phyloP scores from a whole-genome alignment of 2,888 invertebrate species.

The Nephrotoma guestfalica region DNA sequence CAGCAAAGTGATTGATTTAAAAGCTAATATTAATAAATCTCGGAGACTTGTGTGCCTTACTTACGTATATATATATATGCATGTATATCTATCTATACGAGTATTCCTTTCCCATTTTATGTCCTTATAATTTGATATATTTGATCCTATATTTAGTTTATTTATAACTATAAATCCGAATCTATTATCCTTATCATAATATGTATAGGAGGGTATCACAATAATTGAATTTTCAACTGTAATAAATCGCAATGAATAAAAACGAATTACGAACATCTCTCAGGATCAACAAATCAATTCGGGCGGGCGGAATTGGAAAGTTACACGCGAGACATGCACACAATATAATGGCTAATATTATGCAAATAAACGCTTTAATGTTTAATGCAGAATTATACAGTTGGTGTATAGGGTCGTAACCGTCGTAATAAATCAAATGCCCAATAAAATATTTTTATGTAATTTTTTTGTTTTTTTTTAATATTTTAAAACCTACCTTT shows the following conservation, averaged over 20 bases:
- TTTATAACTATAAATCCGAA: background rate
- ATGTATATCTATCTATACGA: no score
- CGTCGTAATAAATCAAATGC: background rate
- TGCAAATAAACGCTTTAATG: background rate
- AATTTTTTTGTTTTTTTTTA: background rate
- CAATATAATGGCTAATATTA: background rate
- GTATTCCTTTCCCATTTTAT: background rate
- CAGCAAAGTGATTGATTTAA: background rate
- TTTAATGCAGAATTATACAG: background rate
- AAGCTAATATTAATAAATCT: background rate
- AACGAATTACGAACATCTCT: background rate
- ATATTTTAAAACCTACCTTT: background rate
- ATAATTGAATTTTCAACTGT: background rate
- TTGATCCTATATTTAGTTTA: background rate
- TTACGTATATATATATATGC: no score
- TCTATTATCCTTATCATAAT: background rate
- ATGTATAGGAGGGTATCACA: background rate
- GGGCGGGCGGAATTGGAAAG: background rate
- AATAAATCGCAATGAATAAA: background rate
- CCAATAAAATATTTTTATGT: background rate
- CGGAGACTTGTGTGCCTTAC: background rate
- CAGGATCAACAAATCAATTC: background rate
- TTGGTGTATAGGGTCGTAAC: background rate
- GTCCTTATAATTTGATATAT: background rate
- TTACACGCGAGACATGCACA: background rate